phyloP scores from a whole-genome alignment of 37 sponge, comb jelly and placozoan genomes.

The Mnemiopsis leidyi region DNA sequence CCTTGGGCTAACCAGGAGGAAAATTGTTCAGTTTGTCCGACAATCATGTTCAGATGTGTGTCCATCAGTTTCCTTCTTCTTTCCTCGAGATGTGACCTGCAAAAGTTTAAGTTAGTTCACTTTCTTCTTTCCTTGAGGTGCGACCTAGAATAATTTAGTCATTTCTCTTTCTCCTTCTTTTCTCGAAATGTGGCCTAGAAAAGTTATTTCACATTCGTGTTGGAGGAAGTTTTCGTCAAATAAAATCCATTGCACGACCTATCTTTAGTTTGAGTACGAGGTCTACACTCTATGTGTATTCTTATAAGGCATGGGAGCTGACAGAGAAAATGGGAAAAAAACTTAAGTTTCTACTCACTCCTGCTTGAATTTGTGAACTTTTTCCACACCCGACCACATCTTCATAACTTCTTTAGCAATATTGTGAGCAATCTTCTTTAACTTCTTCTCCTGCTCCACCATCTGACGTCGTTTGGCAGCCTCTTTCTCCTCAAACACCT shows the following conservation, averaged over 20 bases:
- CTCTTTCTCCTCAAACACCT: constrained; percentile 78
- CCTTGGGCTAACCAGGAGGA: constrained; percentile 93
- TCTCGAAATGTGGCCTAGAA: constrained; percentile 70
- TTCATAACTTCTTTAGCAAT: constrained; percentile 88
- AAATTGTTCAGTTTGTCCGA: constrained; percentile 94
- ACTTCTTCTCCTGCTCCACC: constrained; percentile 76
- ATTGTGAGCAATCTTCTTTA: constrained; percentile 83
- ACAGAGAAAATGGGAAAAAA: too few relatives aligned
- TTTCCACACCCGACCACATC: constrained; percentile 65
- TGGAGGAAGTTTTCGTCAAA: too few relatives aligned
- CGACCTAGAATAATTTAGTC: too few relatives aligned
- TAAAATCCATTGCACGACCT: too few relatives aligned
- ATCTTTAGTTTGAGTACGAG: too few relatives aligned
- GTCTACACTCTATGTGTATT: too few relatives aligned
- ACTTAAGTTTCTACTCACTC: constrained; percentile 55
- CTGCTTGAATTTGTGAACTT: constrained; percentile 46
- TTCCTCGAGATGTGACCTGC: constrained; percentile 74
- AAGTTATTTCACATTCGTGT: too few relatives aligned
- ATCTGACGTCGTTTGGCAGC: constrained; percentile 68
- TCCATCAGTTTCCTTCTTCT: constrained; percentile 84
- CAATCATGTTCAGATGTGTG: constrained; percentile 85
- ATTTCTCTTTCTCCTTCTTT: constrained; percentile 80
- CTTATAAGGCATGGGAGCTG: too few relatives aligned
- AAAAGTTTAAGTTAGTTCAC: neutral
- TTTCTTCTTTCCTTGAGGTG: too few relatives aligned